Evolutionary conservation across 35 echinoderm and acorn worm genomes (phyloP).

Genomic region (Anneissia japonica): DNA sequence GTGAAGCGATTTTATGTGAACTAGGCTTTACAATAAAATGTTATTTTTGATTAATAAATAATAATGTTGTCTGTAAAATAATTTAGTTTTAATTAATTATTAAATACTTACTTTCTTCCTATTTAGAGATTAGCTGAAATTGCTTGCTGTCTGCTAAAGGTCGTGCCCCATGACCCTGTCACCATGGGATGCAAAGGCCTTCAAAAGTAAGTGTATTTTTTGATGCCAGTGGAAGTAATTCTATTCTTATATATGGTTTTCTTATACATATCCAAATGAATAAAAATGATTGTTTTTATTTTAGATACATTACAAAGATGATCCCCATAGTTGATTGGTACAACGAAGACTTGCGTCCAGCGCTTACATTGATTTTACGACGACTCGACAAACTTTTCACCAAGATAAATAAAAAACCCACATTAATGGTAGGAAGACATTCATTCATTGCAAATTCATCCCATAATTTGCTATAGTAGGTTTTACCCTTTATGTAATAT

Average conservation of each 20-base stretch:
- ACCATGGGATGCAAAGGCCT: constrained; percentile 99
- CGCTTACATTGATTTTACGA: constrained; percentile 80
- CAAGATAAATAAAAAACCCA: constrained; percentile 98
- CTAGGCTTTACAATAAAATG: no score
- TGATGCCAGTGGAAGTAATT: not conserved
- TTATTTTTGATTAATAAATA: no score
- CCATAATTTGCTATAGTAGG: no score
- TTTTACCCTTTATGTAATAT: no score
- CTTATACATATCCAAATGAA: not conserved
- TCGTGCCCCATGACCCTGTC: constrained; percentile 90
- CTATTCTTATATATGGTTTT: not conserved
- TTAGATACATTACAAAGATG: constrained; percentile 95
- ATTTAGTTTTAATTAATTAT: not conserved
- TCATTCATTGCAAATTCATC: no score
- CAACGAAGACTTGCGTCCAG: constrained; percentile 84
- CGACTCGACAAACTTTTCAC: constrained; percentile 97
- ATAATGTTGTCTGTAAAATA: constrained; percentile 2
- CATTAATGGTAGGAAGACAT: constrained; percentile 66
- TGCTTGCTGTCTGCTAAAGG: constrained; percentile 84
- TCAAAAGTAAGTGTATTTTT: constrained; percentile 55
- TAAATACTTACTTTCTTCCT: no score
- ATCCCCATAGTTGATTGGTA: constrained; percentile 94
- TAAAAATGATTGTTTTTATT: no score
- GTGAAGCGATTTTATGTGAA: no score
- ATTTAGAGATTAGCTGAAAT: constrained; percentile 84